A percentile compares a stretch with the other conserved stretches of the same genome.
These are phyloP conservation scores for Myiagra hebetior DNA, from an alignment of 2,113 vertebrate species.

Conservation along the genomic window DNA sequence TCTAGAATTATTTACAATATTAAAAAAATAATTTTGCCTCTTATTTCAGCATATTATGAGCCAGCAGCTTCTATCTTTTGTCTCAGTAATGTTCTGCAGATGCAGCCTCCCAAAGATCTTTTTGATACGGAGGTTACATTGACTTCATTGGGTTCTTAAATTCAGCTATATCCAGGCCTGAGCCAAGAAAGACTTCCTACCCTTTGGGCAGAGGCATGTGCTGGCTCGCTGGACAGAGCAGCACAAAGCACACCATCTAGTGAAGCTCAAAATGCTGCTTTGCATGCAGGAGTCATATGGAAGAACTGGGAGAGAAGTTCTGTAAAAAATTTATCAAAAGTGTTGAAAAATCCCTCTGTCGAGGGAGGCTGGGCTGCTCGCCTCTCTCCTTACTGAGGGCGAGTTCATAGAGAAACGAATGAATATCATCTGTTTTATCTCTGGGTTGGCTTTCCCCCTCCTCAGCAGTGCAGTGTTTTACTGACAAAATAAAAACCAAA, in stretches of 20 bases:
- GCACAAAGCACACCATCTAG: neutral
- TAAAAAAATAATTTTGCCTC: neutral
- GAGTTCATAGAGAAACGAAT: neutral
- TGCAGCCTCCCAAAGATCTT: neutral
- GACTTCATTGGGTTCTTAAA: neutral
- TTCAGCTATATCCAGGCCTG: neutral
- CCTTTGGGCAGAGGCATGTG: neutral
- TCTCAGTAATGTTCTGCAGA: neutral
- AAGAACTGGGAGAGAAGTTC: neutral
- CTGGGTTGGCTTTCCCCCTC: neutral
- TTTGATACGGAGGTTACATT: neutral
- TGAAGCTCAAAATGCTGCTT: neutral
- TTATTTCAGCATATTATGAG: neutral
- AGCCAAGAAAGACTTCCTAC: neutral
- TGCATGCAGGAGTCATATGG: neutral
- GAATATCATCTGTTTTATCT: neutral
- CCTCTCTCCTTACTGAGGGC: neutral
- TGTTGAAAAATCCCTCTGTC: neutral
- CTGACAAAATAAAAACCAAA: neutral
- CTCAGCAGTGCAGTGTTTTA: neutral
- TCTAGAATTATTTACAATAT: neutral
- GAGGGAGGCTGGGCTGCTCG: neutral
- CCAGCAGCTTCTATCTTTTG: neutral
- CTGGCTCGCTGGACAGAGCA: neutral
- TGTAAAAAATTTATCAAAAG: slow-evolving; percentile 39